Percentiles rank a stretch among this genome's conserved stretches.
Conservation (phyloP, 2,113 vertebrate species). For the Tangachromis dhanisi region DNA sequence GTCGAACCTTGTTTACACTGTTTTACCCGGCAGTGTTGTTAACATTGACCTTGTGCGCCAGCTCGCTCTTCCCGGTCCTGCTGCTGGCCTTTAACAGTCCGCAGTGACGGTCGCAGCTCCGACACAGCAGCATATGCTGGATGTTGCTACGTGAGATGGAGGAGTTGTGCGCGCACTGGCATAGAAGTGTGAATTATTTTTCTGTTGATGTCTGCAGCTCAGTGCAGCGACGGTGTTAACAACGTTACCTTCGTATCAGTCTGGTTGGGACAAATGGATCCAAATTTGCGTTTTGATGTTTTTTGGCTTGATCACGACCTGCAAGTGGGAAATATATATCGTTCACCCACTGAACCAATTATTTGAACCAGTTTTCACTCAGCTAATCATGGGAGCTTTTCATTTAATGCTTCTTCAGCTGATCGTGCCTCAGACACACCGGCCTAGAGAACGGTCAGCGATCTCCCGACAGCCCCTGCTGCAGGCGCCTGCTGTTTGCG, state of each 20-base stretch:
- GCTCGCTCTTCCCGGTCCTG: background rate
- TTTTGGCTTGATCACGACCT: background rate
- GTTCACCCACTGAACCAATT: background rate
- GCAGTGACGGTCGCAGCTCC: background rate
- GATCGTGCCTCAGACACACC: background rate
- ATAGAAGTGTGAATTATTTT: background rate
- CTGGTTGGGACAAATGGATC: background rate
- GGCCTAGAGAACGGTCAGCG: background rate
- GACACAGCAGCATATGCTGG: background rate
- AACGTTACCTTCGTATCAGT: background rate
- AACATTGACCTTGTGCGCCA: background rate
- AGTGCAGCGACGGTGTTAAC: background rate
- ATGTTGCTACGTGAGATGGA: background rate
- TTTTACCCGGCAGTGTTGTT: background rate
- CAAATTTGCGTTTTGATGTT: background rate
- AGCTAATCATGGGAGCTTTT: background rate
- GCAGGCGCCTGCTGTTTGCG: background rate
- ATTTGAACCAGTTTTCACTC: rapidly evolving
- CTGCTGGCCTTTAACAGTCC: background rate
- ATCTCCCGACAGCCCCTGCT: rapidly evolving
- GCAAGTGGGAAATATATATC: rapidly evolving
- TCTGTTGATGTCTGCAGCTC: background rate
- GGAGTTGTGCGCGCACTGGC: background rate
- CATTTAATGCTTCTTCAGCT: background rate
- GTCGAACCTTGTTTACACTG: background rate